Conservation (phyloP, 2,797 vertebrate genomes). For the Catostomus latipinnis region DNA sequence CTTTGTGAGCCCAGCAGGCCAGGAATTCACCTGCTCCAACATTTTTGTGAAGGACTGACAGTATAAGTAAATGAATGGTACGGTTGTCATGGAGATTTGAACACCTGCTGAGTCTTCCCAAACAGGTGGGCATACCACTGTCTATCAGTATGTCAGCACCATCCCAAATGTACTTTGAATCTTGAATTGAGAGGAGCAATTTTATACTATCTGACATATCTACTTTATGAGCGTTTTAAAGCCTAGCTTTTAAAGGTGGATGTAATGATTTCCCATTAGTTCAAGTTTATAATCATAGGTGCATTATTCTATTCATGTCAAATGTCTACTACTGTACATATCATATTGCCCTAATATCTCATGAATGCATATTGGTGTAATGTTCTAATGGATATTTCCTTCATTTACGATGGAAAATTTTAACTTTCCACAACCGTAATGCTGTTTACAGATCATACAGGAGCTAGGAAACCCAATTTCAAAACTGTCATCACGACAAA, state of each 20-base stretch:
- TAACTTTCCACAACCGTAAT: background rate
- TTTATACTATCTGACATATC: background rate
- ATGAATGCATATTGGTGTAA: background rate
- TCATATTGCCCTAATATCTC: background rate
- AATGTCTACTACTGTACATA: background rate
- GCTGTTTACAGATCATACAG: slow-evolving; percentile 36
- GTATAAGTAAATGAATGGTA: slow-evolving; percentile 66
- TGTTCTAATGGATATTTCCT: slow-evolving; percentile 18
- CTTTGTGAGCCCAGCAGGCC: slow-evolving; percentile 60
- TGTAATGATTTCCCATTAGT: slow-evolving; percentile 10
- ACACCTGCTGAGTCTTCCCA: slow-evolving; percentile 71
- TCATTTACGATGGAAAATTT: slow-evolving; percentile 6
- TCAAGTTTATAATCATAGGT: background rate
- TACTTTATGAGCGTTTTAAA: background rate
- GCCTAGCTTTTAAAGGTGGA: background rate
- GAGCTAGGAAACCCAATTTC: slow-evolving; percentile 67
- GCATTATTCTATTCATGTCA: slow-evolving; percentile 4
- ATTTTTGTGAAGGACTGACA: slow-evolving; percentile 66
- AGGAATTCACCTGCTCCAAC: slow-evolving; percentile 40
- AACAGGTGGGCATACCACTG: slow-evolving; percentile 69
- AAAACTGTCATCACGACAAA: slow-evolving; percentile 66
- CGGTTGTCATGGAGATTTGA: slow-evolving; percentile 60
- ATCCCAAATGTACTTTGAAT: slow-evolving; percentile 32
- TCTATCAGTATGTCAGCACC: slow-evolving; percentile 38
- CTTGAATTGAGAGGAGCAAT: slow-evolving; percentile 8